These are phyloP conservation scores for Pogona vitticeps DNA, from an alignment of 2,113 vertebrate genomes.

Conservation along the genomic window DNA sequence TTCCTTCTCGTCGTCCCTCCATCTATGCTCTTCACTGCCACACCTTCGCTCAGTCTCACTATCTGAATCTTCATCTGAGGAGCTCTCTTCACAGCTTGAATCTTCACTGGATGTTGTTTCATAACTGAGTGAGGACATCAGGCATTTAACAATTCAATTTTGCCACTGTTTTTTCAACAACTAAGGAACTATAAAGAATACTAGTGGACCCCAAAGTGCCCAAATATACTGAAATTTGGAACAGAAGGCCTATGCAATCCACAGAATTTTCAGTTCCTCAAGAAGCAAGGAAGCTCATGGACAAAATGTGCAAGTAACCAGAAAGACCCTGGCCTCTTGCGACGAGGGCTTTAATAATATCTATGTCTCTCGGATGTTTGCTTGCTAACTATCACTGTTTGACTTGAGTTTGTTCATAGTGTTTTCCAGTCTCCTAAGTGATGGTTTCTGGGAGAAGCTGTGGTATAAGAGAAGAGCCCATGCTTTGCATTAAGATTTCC, in stretches of 20 bases:
- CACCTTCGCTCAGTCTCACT: constrained; percentile 64
- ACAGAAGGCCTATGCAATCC: background rate
- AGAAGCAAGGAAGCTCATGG: background rate
- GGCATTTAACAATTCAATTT: constrained; percentile 44
- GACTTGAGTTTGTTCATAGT: background rate
- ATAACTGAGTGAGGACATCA: constrained; percentile 82
- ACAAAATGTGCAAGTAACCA: constrained; percentile 20
- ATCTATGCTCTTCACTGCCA: background rate
- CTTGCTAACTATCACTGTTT: background rate
- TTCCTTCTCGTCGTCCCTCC: background rate
- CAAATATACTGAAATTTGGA: background rate
- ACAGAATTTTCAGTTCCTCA: constrained; percentile 32
- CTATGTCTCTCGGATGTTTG: background rate
- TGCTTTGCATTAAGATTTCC: background rate
- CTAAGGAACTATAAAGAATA: background rate
- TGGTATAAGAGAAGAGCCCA: background rate
- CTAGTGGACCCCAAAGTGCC: background rate
- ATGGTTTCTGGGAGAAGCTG: background rate
- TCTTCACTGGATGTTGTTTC: constrained; percentile 97
- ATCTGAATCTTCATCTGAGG: constrained; percentile 61
- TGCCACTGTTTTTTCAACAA: background rate
- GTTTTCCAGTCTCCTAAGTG: background rate
- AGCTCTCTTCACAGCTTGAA: constrained; percentile 87
- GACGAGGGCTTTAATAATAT: background rate
- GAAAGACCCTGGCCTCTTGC: constrained; percentile 47